Conservation (phyloP, 2,888 invertebrate species). For the Acleris sparsana region DNA sequence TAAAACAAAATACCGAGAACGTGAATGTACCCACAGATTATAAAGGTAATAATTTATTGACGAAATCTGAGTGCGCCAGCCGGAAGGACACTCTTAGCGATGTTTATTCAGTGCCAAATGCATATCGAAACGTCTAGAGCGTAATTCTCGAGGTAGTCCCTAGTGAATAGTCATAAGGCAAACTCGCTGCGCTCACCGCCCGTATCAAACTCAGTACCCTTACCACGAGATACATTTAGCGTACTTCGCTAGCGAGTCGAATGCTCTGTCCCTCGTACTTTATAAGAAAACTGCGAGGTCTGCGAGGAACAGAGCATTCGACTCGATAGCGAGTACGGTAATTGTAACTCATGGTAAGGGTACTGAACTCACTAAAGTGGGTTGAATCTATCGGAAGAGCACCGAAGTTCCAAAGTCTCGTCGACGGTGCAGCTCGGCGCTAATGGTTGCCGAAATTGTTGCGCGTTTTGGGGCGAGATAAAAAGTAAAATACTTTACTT, state of each 20-base stretch:
- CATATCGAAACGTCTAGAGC: slow-evolving; percentile 15
- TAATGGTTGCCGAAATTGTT: neutral
- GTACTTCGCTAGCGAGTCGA: too few species aligned
- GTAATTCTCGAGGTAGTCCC: slow-evolving; percentile 7
- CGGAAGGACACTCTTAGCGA: neutral
- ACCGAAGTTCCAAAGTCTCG: slow-evolving; percentile 58
- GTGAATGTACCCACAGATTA: too few species aligned
- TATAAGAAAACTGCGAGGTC: too few species aligned
- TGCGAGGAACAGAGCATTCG: too few species aligned
- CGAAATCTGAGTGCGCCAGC: neutral
- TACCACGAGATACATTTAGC: too few species aligned
- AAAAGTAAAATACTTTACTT: neutral
- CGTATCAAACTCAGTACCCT: neutral
- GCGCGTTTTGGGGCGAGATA: neutral
- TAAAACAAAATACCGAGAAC: too few species aligned
- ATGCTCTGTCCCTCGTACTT: too few species aligned
- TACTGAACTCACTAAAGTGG: slow-evolving; percentile 42
- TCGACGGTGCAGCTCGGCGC: slow-evolving; percentile 43
- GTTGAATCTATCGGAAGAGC: slow-evolving; percentile 49
- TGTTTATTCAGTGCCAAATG: slow-evolving; percentile 1
- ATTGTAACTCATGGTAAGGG: too few species aligned
- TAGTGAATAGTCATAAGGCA: slow-evolving; percentile 26
- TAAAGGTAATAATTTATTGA: neutral
- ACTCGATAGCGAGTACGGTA: too few species aligned
- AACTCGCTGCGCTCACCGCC: slow-evolving; percentile 11